phyloP scores from a whole-genome alignment of 2,888 invertebrate genomes.

The Byasa hedistus region DNA sequence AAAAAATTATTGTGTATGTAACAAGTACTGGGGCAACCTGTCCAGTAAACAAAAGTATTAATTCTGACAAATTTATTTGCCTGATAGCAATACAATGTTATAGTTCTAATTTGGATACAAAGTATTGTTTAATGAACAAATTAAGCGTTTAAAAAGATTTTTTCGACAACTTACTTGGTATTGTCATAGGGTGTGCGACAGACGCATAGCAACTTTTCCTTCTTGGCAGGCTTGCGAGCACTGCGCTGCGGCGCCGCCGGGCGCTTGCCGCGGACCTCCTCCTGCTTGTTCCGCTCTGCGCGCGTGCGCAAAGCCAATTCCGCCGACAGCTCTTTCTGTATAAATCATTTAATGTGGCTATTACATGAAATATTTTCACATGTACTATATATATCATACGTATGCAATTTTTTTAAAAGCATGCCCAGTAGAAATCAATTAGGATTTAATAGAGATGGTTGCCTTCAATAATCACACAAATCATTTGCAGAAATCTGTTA shows the following conservation, averaged over 20 bases:
- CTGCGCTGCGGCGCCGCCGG: slow-evolving; percentile 44
- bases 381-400: too few species aligned
- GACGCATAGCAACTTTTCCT: slow-evolving; percentile 92
- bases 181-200: slow-evolving; percentile 97
- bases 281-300: slow-evolving; percentile 85
- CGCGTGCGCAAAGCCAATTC: slow-evolving; percentile 86
- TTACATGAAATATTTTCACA: background rate
- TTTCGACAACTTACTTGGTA: slow-evolving; percentile 82
- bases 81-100: too few species aligned
- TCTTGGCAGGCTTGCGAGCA: slow-evolving; percentile 70
- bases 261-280: slow-evolving; percentile 81
- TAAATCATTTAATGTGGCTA: background rate
- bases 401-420: too few species aligned
- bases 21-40: too few species aligned
- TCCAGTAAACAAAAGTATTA: too few species aligned
- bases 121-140: background rate
- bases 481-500: too few species aligned
- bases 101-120: background rate
- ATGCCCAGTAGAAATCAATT: too few species aligned
- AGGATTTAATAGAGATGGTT: too few species aligned
- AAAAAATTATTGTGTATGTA: too few species aligned
- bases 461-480: too few species aligned
- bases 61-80: too few species aligned
- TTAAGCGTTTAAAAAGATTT: background rate
- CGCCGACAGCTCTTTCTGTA: slow-evolving; percentile 86